Base-by-base conservation (phyloP, 2,113 vertebrate genomes). In the Odocoileus hemionus region DNA sequence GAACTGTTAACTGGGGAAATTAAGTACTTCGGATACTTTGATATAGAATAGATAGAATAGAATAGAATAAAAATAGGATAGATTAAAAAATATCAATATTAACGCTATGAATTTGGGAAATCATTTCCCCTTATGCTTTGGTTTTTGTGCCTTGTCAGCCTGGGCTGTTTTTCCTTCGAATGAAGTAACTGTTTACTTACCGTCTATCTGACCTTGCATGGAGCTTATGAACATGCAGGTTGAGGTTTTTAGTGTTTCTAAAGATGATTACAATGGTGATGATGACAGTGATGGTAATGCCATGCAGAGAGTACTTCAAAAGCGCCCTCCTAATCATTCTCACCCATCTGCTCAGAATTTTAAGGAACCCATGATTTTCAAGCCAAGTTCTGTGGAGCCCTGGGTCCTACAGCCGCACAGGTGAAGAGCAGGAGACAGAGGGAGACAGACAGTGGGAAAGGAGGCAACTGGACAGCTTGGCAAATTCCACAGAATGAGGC, bases 291-390 rank as follows among this genome's bases (percentile, higher is more conserved):
- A 93, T 52, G 14, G 43, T 80, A 78, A 55, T 80, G 50, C 89
- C 61, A 84, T 10, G 12, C 45, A 47, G 16, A 96, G 57, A 91
- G 23, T 3, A 3, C 64, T 95, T 80, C 36, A 87, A 61, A 91
- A 58, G 9, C 64, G 57, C 89, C 52, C 28, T 95, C 25, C 11
- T 85, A 86, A 80, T 58, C 74, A 64, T 52, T 47, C n/a, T 83
- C 7, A 19, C 28, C 50, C 61, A 36, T 80, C 33, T 70, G 11
- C 47, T 92, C 60, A 92, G 95, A 96, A 95, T 97, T 88, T 54
- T 92, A 96, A 97, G 47, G 76, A 96, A 87, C 21, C 7, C 47
- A 3, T 76, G 58, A 88, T 60, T 93, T 91, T 92, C 33, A 89
- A 93, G 84, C 36, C 30, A 91, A 67, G 55, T 91, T 86, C 36